Evolutionary conservation across 2,888 invertebrate species (phyloP), one percentile per base, ranked within the genome.

Genomic region (Scaptomyza flava): DNA sequence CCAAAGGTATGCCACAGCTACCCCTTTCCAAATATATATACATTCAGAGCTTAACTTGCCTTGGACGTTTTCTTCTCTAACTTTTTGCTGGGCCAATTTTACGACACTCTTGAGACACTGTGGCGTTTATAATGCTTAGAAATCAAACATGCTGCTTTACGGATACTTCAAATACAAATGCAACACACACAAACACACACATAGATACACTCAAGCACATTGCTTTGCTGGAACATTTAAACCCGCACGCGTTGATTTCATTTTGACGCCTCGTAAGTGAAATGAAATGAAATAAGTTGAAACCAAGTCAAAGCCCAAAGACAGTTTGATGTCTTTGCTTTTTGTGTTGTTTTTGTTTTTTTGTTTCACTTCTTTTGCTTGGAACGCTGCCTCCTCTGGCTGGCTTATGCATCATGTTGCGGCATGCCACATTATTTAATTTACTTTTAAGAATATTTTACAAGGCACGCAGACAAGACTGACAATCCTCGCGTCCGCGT

Each of bases 391-490:
- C 2, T 45, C 7, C 14, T 33, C 17, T 27, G 38, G 7, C 36
- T 60, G 63, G 64, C 64, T 71, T 68, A 58, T 56, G 77, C 56
- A 57, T 62, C 76, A 65, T 68, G 70, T 77, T 81, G 88, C 69
- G 88, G 87, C 77, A 85, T 74, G 87, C 87, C 87, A 82, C 89
- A 85, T 87, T 87, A 82, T 83, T 83, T 87, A 85, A 87, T 88
- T 84, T 88, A 81, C 78, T 79, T 88, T 82, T 76, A 81, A 76
- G 86, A 66, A 80, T 77, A 84, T 71, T 73, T 78, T 76, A 69
- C 65, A 73, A 66, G 72, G 52, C 69, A 72, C 51, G 58, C 81
- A 66, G 48, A 56, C 64, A 62, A 52, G 53, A 41, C 58, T 48
- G 48, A 47, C 64, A 48, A 61, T 48, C 56, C 46, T 30, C 20